Evolutionary conservation across 2,888 invertebrate species (phyloP).

Genomic region (Eurois occulta): DNA sequence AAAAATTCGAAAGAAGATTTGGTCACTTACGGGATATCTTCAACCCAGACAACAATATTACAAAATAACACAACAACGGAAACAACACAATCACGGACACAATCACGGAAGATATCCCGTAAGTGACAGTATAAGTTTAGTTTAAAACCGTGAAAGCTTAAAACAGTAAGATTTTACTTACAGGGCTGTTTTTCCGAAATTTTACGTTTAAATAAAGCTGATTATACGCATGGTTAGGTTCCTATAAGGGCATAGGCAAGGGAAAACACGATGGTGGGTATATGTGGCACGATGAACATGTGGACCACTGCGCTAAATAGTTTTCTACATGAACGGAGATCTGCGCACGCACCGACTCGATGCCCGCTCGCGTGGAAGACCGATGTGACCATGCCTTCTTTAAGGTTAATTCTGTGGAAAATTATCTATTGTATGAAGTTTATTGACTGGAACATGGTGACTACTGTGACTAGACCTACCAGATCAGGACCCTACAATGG

Average conservation of each 20-base stretch:
- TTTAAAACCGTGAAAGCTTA: too few species aligned
- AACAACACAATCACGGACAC: too few species aligned
- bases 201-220: background rate
- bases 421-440: background rate
- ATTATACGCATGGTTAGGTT: background rate
- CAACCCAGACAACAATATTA: too few species aligned
- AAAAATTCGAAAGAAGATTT: background rate
- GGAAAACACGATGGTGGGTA: slow-evolving; percentile 48
- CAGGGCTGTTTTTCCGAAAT: background rate
- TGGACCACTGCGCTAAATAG: slow-evolving; percentile 72
- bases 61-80: too few species aligned
- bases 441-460: slow-evolving; percentile 1
- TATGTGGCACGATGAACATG: slow-evolving; percentile 59
- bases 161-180: background rate
- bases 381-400: slow-evolving; percentile 36
- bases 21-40: too few species aligned
- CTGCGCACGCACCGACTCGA: slow-evolving; percentile 65
- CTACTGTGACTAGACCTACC: background rate
- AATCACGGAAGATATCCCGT: too few species aligned
- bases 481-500: background rate
- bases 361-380: slow-evolving; percentile 60
- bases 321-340: slow-evolving; percentile 74
- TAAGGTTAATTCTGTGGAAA: slow-evolving; percentile 17
- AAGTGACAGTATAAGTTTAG: too few species aligned
- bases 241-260: background rate